These are phyloP conservation scores for Drosophila pandora DNA, from an alignment of 1,140 invertebrate species.

Conservation along the genomic window DNA sequence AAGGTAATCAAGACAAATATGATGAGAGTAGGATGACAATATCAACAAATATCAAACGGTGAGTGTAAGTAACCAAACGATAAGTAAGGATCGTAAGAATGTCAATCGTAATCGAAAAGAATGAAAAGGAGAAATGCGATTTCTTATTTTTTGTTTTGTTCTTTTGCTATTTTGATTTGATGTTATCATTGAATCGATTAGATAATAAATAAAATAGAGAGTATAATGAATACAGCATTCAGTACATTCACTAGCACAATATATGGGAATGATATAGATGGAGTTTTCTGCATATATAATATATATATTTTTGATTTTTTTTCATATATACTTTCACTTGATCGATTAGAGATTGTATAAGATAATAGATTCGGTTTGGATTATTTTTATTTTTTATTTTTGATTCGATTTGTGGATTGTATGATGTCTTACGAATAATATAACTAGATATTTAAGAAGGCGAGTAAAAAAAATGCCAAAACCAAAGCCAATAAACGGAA, in stretches of 20 bases:
- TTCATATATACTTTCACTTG: constrained; percentile 49
- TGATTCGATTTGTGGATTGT: constrained; percentile 30
- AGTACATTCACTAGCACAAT: constrained; percentile 84
- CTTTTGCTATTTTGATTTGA: constrained; percentile 73
- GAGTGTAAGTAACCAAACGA: constrained; percentile 41
- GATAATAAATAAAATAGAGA: constrained; percentile 78
- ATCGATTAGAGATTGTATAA: constrained; percentile 47
- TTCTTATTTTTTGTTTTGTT: constrained; percentile 33
- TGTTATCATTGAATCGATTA: constrained; percentile 84
- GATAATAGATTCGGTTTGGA: constrained; percentile 49
- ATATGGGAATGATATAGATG: constrained; percentile 75
- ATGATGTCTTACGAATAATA: constrained; percentile 52
- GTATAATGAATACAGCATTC: constrained; percentile 83
- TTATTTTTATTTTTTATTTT: constrained; percentile 29
- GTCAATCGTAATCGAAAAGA: constrained; percentile 34
- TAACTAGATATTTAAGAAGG: constrained; percentile 55
- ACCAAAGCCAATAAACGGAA: constrained; percentile 50
- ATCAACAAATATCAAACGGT: constrained; percentile 47
- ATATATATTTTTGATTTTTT: constrained; percentile 30
- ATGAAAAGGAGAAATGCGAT: constrained; percentile 30
- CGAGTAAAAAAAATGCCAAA: constrained; percentile 58
- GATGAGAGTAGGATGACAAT: constrained; percentile 36
- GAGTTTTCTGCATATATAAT: constrained; percentile 58
- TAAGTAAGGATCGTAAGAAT: constrained; percentile 34
- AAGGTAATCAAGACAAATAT: constrained; percentile 28